These are phyloP conservation scores for Megaptera novaeangliae DNA, from an alignment of 2,113 vertebrate species.

Conservation along the genomic window DNA sequence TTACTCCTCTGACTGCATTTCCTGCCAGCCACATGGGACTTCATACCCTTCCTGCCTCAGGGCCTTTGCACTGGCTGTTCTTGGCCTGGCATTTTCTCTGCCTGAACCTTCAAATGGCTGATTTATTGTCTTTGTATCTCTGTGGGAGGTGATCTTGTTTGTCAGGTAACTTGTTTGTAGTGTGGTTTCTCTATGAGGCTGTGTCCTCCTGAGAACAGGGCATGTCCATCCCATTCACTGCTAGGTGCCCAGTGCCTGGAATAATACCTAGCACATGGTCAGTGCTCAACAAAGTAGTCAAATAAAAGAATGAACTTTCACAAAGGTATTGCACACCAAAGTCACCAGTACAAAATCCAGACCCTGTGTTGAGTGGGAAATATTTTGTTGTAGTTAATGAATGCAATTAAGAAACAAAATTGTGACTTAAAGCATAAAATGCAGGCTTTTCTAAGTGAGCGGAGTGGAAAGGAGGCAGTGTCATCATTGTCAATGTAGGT, in stretches of 20 bases:
- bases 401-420: not conserved
- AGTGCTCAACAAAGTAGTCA: not conserved
- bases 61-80: not conserved
- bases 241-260: not conserved
- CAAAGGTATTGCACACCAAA: not conserved
- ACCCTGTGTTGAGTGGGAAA: not conserved
- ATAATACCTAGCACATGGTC: not conserved
- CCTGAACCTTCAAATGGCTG: not conserved
- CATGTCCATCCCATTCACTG: not conserved
- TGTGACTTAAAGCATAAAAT: not conserved
- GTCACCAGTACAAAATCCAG: not conserved
- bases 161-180: not conserved
- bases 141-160: not conserved
- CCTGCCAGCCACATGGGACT: not conserved
- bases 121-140: not conserved
- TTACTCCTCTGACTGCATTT: not conserved
- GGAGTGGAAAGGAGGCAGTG: not conserved
- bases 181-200: not conserved
- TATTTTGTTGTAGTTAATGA: not conserved
- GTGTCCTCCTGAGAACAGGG: not conserved
- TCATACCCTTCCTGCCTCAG: too few species aligned
- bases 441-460: not conserved
- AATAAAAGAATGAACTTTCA: not conserved
- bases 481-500: not conserved
- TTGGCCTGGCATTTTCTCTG: not conserved